phyloP scores from a whole-genome alignment of 2,888 invertebrate species.

The Cecidostiba fungosa region DNA sequence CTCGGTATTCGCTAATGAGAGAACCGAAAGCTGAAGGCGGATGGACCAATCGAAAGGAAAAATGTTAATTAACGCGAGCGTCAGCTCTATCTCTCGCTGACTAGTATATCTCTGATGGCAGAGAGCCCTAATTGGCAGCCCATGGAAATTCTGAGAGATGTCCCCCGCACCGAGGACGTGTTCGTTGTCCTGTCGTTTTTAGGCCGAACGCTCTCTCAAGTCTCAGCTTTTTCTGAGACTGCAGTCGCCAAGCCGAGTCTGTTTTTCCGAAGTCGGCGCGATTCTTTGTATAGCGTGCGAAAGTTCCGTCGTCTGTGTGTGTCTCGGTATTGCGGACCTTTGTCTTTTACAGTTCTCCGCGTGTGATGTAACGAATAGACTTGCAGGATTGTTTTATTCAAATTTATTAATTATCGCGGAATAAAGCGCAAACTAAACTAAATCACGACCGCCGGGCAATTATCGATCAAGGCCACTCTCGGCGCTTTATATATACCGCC shows the following conservation, averaged over 20 bases:
- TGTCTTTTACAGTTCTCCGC: no score
- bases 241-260: not conserved
- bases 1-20: conserved; percentile 79
- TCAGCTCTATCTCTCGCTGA: conserved; percentile 48
- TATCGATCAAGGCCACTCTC: conserved; percentile 44
- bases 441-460: conserved; percentile 49
- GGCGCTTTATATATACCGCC: not conserved
- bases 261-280: conserved; percentile 28
- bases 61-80: conserved; percentile 78
- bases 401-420: no score
- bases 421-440: no score
- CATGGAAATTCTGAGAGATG: conserved; percentile 54
- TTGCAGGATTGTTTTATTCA: no score
- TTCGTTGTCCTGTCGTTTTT: conserved; percentile 12
- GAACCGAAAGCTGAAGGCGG: conserved; percentile 64
- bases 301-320: not conserved
- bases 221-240: conserved; percentile 9
- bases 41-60: conserved; percentile 76
- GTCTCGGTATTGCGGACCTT: not conserved
- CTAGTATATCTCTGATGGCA: conserved; percentile 56
- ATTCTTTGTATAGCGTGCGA: conserved; percentile 7
- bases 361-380: no score
- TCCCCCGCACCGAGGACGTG: not conserved
- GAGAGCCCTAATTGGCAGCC: conserved; percentile 60
- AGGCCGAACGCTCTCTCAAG: not conserved